phyloP scores from a whole-genome alignment of 2,888 invertebrate species.

The Caenorhabditis sp. region DNA sequence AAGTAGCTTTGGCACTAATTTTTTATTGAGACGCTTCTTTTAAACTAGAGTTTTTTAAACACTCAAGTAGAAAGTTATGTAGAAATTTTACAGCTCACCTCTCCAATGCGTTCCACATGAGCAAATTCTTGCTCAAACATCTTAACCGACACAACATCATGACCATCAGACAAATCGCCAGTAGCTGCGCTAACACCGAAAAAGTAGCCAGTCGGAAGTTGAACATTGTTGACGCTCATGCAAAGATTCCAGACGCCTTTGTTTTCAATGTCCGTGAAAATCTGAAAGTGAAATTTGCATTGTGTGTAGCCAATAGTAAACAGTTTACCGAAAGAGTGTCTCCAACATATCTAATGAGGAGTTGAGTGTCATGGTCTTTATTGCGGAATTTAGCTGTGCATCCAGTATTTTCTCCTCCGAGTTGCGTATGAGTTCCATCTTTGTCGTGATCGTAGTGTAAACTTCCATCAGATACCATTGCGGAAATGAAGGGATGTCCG shows the following conservation, averaged over 20 bases:
- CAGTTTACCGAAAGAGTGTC: constrained; percentile 86
- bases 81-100: constrained; percentile 56
- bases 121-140: constrained; percentile 91
- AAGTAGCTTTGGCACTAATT: too few relatives aligned
- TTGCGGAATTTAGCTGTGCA: constrained; percentile 96
- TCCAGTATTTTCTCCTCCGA: constrained; percentile 84
- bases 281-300: too few relatives aligned
- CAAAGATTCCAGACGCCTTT: constrained; percentile 92
- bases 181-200: constrained; percentile 96
- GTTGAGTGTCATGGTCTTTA: constrained; percentile 90
- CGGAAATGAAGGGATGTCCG: constrained; percentile 97
- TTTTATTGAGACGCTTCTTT: too few relatives aligned
- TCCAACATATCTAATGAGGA: constrained; percentile 90
- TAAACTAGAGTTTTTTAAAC: too few relatives aligned
- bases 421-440: constrained; percentile 97
- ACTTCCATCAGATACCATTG: constrained; percentile 97
- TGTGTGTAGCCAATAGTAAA: not conserved
- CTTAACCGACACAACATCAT: constrained; percentile 92
- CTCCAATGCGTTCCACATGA: constrained; percentile 78
- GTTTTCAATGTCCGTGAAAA: constrained; percentile 83
- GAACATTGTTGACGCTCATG: constrained; percentile 89
- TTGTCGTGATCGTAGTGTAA: constrained; percentile 96
- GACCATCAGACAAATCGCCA: constrained; percentile 95
- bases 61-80: too few relatives aligned
- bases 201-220: constrained; percentile 93